Evolutionary conservation across 2,797 vertebrate genomes (phyloP), one percentile per base, ranked within the genome.

Genomic region (Benthosema pterotum): DNA sequence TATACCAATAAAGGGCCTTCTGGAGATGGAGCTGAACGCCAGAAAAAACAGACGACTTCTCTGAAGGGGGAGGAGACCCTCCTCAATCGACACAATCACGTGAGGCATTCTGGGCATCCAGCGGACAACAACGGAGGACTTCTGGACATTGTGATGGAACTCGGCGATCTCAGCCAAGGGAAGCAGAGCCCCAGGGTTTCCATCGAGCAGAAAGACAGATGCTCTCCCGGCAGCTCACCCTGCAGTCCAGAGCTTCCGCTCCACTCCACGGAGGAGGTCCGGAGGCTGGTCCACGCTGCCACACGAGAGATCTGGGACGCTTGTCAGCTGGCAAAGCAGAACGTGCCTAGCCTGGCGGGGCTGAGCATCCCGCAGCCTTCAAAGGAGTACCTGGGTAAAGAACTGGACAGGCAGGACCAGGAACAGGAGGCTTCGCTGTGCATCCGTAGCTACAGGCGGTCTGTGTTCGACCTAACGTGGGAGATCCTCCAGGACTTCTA

Each of bases 401-500:
- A 89, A 18, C 66, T 78, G 32, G 75, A 83, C 65, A 86, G 88
- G 18, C 88, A 92, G 38, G 94, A 96, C 75, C 83, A 84, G n/a
- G 94, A 96, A 75, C 83, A 84, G n/a, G 95, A 96, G 64, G 90
- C 69, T 0, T 74, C 93, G 49, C 75, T 93, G 49, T 96, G 93
- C 78, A 91, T 94, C 67, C 88, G 87, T 55, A 95, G 95, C 87
- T 98, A 98, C 75, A 94, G 88, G 88, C 93, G 95, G 98, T 93
- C 93, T 68, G 94, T 99, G 38, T 99, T 94, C 91, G 96, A 99
- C 83, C 90, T 99, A 76, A 96, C 96, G 0, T 95, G 92, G 93
- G 96, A 99, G 83, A 95, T 99, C 66, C 95, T 99, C 75, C 94
- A 94, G 73, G 97, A 98, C 22, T 25, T 99, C 66, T 98, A 95